These are phyloP conservation scores for Labia minor DNA, from an alignment of 2,888 invertebrate species.

Conservation along the genomic window DNA sequence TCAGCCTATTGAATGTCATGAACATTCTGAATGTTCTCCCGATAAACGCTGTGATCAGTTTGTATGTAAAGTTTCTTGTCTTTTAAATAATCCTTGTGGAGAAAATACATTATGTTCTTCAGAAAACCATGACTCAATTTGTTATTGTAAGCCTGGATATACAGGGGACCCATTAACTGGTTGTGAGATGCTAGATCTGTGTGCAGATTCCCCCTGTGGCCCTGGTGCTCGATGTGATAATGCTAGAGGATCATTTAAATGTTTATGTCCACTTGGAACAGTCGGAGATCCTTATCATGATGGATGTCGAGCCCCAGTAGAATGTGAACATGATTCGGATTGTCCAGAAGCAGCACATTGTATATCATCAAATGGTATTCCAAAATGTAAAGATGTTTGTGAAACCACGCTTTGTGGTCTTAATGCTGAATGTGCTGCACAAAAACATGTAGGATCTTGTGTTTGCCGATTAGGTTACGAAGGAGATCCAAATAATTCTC, in stretches of 20 bases:
- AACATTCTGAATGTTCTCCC: constrained; percentile 59
- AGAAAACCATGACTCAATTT: constrained; percentile 65
- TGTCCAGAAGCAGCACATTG: constrained; percentile 74
- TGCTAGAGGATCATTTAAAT: constrained; percentile 65
- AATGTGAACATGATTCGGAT: constrained; percentile 66
- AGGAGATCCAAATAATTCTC: constrained; percentile 60
- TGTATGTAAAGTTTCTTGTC: constrained; percentile 77
- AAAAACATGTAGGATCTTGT: constrained; percentile 65
- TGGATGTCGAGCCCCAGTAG: constrained; percentile 70
- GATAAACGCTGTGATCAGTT: constrained; percentile 74
- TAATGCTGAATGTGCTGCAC: constrained; percentile 71
- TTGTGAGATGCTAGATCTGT: constrained; percentile 68
- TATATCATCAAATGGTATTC: constrained; percentile 53
- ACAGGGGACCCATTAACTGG: constrained; percentile 64
- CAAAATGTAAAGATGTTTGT: constrained; percentile 77
- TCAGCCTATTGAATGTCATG: constrained; percentile 64
- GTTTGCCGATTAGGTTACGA: constrained; percentile 67
- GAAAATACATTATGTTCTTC: constrained; percentile 76
- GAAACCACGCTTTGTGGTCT: constrained; percentile 65
- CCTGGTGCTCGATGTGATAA: constrained; percentile 71
- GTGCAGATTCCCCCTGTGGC: constrained; percentile 66
- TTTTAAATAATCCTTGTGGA: constrained; percentile 72
- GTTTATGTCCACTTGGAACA: constrained; percentile 63
- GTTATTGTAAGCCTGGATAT: constrained; percentile 79
- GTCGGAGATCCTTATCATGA: constrained; percentile 78